These are phyloP conservation scores for Syrphus vitripennis DNA, from an alignment of 2,888 invertebrate genomes.

Conservation along the genomic window DNA sequence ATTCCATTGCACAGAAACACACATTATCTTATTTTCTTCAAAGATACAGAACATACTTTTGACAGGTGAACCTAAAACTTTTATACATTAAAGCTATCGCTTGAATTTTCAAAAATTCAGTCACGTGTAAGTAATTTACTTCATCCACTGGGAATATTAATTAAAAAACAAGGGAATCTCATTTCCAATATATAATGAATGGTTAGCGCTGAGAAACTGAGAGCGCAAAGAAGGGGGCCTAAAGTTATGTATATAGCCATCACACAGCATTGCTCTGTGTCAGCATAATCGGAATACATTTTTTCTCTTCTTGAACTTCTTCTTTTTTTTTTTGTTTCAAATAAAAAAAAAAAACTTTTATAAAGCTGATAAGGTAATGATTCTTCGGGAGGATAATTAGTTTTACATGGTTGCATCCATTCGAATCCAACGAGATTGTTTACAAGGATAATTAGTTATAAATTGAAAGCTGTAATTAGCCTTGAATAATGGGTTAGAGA, in stretches of 20 bases:
- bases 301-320: neutral
- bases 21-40: neutral
- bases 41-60: constrained; percentile 24
- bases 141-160: constrained; percentile 56
- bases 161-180: constrained; percentile 41
- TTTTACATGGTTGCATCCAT: constrained; percentile 53
- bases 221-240: neutral
- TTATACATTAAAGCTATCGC: constrained; percentile 56
- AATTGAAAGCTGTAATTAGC: constrained; percentile 55
- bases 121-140: constrained; percentile 65
- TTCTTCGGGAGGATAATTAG: constrained; percentile 60
- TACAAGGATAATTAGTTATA: constrained; percentile 50
- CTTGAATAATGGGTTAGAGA: neutral
- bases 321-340: constrained; percentile 1
- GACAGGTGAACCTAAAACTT: constrained; percentile 67
- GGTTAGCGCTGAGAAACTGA: neutral
- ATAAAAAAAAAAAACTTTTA: constrained; percentile 45
- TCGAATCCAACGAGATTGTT: constrained; percentile 39
- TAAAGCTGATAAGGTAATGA: constrained; percentile 63
- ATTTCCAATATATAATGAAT: constrained; percentile 24
- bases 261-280: constrained; percentile 23
- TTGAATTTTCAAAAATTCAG: constrained; percentile 54
- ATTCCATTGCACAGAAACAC: neutral
- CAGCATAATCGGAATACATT: constrained; percentile 36
- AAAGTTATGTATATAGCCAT: neutral